phyloP scores from a whole-genome alignment of 2,888 invertebrate species.

The Thymelicus lineola region DNA sequence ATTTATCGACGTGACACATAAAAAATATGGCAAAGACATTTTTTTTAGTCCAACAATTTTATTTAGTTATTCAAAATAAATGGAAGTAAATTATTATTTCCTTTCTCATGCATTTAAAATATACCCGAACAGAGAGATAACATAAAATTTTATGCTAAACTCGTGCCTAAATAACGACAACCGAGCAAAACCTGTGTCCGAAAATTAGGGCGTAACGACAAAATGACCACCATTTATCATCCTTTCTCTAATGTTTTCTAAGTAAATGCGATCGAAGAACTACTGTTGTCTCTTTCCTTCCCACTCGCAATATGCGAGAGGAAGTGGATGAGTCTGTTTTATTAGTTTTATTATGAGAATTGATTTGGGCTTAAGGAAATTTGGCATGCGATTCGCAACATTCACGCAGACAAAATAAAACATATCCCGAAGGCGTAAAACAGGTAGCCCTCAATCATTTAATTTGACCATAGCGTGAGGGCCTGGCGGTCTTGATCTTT shows the following conservation, averaged over 20 bases:
- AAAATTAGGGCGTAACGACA: conserved; percentile 27
- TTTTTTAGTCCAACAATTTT: too few species aligned
- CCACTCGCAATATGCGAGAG: not conserved
- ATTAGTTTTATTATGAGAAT: conserved; percentile 18
- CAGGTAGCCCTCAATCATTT: conserved; percentile 78
- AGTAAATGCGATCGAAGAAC: conserved; percentile 18
- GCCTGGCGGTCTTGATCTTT: conserved; percentile 54
- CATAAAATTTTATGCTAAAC: conserved; percentile 2
- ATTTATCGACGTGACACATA: too few species aligned
- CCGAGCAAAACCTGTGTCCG: conserved; percentile 9
- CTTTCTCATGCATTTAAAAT: too few species aligned
- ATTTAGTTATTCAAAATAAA: too few species aligned
- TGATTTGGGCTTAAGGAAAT: conserved; percentile 61
- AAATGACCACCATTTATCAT: conserved; percentile 25
- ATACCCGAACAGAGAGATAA: not conserved
- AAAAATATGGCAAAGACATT: too few species aligned
- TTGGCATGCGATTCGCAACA: conserved; percentile 59
- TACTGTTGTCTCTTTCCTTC: not conserved
- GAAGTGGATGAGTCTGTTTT: not conserved
- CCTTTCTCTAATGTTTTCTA: conserved; percentile 32
- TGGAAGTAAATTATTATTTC: too few species aligned
- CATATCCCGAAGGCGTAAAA: conserved; percentile 77
- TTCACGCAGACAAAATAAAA: conserved; percentile 74
- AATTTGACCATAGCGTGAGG: conserved; percentile 57
- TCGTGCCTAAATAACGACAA: conserved; percentile 11